phyloP scores from a whole-genome alignment of 1,140 invertebrate genomes.

The Drosophila punjabiensis region DNA sequence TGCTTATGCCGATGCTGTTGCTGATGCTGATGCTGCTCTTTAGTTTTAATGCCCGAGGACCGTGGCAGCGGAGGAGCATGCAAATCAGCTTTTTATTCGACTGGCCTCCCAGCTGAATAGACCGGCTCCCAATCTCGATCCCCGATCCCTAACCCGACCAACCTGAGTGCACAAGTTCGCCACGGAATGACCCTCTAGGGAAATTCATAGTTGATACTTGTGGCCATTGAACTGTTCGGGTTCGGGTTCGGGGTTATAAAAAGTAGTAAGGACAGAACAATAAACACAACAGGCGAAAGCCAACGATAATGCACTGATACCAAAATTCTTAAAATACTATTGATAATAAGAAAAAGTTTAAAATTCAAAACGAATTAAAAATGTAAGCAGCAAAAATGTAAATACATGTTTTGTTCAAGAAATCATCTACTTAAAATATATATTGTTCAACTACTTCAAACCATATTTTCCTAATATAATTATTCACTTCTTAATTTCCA shows the following conservation, averaged over 20 bases:
- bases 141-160: slow-evolving; percentile 18
- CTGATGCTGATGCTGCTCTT: slow-evolving; percentile 60
- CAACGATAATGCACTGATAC: slow-evolving; percentile 30
- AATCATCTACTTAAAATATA: background rate
- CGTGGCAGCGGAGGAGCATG: slow-evolving; percentile 41
- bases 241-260: slow-evolving; percentile 24
- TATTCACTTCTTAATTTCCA: background rate
- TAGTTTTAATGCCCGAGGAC: slow-evolving; percentile 64
- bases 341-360: no score
- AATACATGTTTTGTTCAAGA: accelerated
- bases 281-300: slow-evolving; percentile 48
- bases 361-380: background rate
- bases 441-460: background rate
- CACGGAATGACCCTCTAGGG: slow-evolving; percentile 66
- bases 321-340: background rate
- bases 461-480: background rate
- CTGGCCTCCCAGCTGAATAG: slow-evolving; percentile 55
- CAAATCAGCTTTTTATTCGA: slow-evolving; percentile 74
- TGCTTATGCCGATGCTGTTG: background rate
- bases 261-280: slow-evolving; percentile 57
- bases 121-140: slow-evolving; percentile 26
- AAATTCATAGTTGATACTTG: slow-evolving; percentile 60
- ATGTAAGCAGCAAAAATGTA: no score
- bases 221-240: slow-evolving; percentile 69
- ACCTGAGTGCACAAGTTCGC: slow-evolving; percentile 56